These are phyloP conservation scores for Eulimnadia texana DNA, from an alignment of 1,140 invertebrate genomes.

Conservation along the genomic window DNA sequence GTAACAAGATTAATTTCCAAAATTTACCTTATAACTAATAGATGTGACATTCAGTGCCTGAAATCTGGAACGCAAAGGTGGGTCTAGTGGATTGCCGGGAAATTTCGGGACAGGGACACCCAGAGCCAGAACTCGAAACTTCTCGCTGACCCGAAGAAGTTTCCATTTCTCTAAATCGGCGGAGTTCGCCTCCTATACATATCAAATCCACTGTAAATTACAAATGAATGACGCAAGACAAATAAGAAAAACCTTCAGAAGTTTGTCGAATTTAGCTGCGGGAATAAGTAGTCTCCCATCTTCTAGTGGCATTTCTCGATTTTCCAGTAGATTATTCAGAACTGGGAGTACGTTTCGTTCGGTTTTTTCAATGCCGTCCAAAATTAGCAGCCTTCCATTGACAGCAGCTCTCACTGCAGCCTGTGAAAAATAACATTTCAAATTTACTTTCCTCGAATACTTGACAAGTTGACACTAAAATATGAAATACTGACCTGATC, in stretches of 20 bases:
- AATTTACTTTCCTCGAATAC: too few species aligned
- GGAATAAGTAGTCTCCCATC: constrained; percentile 88
- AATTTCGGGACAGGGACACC: constrained; percentile 77
- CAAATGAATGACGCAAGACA: not conserved
- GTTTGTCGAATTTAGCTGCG: constrained; percentile 73
- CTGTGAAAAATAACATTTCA: constrained; percentile 29
- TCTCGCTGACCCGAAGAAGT: constrained; percentile 71
- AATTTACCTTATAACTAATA: constrained; percentile 28
- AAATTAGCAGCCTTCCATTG: constrained; percentile 72
- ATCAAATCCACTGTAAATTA: constrained; percentile 6
- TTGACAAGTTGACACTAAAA: too few species aligned
- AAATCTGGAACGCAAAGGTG: constrained; percentile 84
- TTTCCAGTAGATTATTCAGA: constrained; percentile 96
- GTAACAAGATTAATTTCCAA: too few species aligned
- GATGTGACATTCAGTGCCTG: constrained; percentile 69
- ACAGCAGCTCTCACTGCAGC: constrained; percentile 80
- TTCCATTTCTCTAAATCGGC: constrained; percentile 72
- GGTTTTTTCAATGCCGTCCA: constrained; percentile 95
- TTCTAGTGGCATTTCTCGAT: constrained; percentile 95
- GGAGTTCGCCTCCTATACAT: constrained; percentile 50
- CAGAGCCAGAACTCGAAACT: constrained; percentile 82
- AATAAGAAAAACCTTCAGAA: constrained; percentile 49
- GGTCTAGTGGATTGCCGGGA: constrained; percentile 85
- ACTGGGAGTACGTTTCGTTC: constrained; percentile 93
- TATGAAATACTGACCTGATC: too few species aligned